Percentiles rank a stretch among this genome's conserved stretches.
phyloP scores from a whole-genome alignment of 2,888 invertebrate species.

The Cotesia congregata region DNA sequence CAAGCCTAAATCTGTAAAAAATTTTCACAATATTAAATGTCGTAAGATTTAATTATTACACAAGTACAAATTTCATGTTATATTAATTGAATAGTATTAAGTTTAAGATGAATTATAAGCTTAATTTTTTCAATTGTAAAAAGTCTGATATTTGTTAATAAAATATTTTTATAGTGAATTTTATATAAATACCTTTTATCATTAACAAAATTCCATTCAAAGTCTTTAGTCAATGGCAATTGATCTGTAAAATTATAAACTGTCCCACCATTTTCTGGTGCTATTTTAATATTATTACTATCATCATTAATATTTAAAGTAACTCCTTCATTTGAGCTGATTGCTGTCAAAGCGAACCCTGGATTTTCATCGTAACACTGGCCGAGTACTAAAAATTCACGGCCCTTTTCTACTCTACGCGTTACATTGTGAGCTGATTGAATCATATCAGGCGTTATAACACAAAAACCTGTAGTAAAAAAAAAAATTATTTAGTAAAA shows the following conservation, averaged over 20 bases:
- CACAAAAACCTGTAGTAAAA: constrained; percentile 57
- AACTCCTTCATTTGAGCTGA: constrained; percentile 52
- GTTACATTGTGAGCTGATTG: constrained; percentile 59
- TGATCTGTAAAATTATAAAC: constrained; percentile 60
- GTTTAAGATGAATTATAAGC: neutral
- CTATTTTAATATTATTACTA: constrained; percentile 58
- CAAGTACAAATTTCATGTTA: too few relatives aligned
- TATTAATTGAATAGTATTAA: neutral
- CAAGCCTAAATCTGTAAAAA: constrained; percentile 57
- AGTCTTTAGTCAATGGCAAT: constrained; percentile 56
- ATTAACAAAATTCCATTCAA: constrained; percentile 57
- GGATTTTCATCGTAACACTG: constrained; percentile 64
- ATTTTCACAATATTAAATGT: neutral
- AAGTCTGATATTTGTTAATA: neutral
- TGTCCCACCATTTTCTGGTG: constrained; percentile 55
- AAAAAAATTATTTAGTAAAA: constrained; percentile 4
- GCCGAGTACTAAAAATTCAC: constrained; percentile 61
- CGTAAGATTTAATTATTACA: too few relatives aligned
- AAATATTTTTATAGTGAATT: constrained; percentile 23
- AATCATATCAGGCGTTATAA: constrained; percentile 56
- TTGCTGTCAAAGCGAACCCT: constrained; percentile 59
- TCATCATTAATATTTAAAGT: constrained; percentile 60
- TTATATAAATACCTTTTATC: constrained; percentile 59
- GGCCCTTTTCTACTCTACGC: constrained; percentile 50
- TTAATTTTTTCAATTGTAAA: neutral